A percentile compares a stretch with the other conserved stretches of the same genome.
These are phyloP conservation scores for Siniperca obscura DNA, from an alignment of 2,797 vertebrate genomes.

Conservation along the genomic window DNA sequence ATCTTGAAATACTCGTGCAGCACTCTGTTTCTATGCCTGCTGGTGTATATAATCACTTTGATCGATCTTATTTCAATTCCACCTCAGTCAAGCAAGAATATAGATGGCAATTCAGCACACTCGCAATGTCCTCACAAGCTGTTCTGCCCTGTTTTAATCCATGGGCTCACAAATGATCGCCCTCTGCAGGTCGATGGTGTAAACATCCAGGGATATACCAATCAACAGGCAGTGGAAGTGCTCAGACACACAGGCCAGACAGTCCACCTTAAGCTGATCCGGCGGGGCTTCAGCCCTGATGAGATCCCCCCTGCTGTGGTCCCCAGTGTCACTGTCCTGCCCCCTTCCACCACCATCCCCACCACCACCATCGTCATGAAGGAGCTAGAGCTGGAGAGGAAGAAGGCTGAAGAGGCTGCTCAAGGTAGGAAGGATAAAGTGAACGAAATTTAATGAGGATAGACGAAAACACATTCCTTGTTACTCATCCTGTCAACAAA, in stretches of 20 bases:
- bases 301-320: conserved; percentile 68
- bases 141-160: conserved; percentile 35
- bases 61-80: conserved; percentile 28
- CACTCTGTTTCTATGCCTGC: conserved; percentile 9
- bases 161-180: conserved; percentile 25
- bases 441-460: conserved; percentile 43
- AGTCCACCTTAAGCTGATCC: conserved; percentile 91
- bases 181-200: conserved; percentile 92
- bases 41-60: conserved; percentile 20
- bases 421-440: conserved; percentile 59
- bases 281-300: conserved; percentile 87
- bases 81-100: conserved; percentile 20
- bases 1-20: conserved; percentile 6
- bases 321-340: conserved; percentile 59
- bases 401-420: conserved; percentile 54
- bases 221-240: conserved; percentile 97
- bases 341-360: conserved; percentile 52
- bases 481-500: conserved; percentile 46
- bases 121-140: not conserved
- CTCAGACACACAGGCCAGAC: conserved; percentile 93
- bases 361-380: conserved; percentile 53
- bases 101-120: conserved; percentile 8
- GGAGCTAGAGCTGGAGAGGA: conserved; percentile 72
- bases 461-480: conserved; percentile 21
- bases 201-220: conserved; percentile 96